These are phyloP conservation scores for Scolopax bukidnonensis DNA, from an alignment of 2,797 vertebrate genomes.

Conservation along the genomic window DNA sequence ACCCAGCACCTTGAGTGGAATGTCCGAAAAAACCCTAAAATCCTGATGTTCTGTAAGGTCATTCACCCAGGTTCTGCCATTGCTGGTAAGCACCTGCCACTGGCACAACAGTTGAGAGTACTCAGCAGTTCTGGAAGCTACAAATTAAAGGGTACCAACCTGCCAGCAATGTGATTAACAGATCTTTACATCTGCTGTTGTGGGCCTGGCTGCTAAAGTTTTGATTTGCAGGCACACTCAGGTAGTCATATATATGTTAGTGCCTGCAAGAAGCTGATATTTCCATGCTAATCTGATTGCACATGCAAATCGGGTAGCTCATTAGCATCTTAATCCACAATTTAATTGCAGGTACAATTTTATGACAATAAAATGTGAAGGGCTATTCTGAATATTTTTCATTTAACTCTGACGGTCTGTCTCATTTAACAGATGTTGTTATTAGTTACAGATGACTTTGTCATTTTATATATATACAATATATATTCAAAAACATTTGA, in stretches of 20 bases:
- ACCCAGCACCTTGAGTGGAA: background rate
- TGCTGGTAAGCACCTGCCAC: background rate
- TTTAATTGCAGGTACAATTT: constrained; percentile 71
- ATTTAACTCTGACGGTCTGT: constrained; percentile 57
- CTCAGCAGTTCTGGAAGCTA: constrained; percentile 1
- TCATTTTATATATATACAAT: background rate
- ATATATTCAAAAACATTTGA: background rate
- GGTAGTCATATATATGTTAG: constrained; percentile 56
- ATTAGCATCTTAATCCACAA: constrained; percentile 71
- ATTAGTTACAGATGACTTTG: constrained; percentile 63
- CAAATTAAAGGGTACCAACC: background rate
- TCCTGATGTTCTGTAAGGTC: background rate
- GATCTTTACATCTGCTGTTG: constrained; percentile 25
- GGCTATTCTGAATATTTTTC: constrained; percentile 66
- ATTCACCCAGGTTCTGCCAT: background rate
- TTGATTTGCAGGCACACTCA: constrained; percentile 60
- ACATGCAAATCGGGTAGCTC: constrained; percentile 68
- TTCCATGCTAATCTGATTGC: constrained; percentile 72
- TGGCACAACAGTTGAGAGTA: background rate
- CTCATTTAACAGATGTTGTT: constrained; percentile 62
- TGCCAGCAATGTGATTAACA: constrained; percentile 41
- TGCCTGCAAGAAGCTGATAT: constrained; percentile 55
- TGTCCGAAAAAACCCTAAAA: background rate
- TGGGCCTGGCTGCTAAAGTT: constrained; percentile 13
- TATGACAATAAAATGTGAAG: constrained; percentile 69